Percentiles rank a stretch among this genome's conserved stretches.
phyloP scores from a whole-genome alignment of 2,888 invertebrate genomes.

The Mesorhabditis spiculigera region DNA sequence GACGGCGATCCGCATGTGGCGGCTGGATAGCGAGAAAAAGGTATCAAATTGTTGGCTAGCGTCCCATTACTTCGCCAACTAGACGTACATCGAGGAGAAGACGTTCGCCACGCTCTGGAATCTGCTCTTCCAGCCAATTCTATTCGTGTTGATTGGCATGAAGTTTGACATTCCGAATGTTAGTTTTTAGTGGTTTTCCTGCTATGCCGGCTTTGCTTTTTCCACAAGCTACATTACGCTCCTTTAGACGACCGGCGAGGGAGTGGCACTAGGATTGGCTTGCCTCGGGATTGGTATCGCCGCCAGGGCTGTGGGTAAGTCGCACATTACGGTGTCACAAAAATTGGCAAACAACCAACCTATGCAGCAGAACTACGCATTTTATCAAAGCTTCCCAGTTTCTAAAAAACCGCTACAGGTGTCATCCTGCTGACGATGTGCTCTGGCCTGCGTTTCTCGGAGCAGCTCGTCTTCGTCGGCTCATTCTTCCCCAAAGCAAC shows the following conservation, averaged over 20 bases:
- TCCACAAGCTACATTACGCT: no score
- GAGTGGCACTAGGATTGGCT: background rate
- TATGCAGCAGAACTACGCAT: no score
- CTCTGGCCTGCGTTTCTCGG: background rate
- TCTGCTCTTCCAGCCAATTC: slow-evolving; percentile 31
- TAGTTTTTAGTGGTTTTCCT: no score
- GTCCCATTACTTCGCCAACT: slow-evolving; percentile 2
- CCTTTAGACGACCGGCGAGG: background rate
- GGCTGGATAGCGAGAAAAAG: slow-evolving; percentile 29
- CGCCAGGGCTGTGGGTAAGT: background rate
- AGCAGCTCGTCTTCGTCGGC: slow-evolving; percentile 29
- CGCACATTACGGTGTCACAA: no score
- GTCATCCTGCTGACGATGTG: slow-evolving; percentile 24
- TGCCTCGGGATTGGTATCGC: background rate
- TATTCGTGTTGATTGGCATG: slow-evolving; percentile 36
- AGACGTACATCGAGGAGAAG: slow-evolving; percentile 34
- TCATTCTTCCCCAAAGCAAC: slow-evolving; percentile 38
- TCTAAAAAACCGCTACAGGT: slow-evolving; percentile 21
- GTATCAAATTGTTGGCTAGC: slow-evolving; percentile 10
- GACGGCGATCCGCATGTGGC: slow-evolving; percentile 35
- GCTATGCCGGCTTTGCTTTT: no score
- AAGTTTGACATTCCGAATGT: slow-evolving; percentile 26
- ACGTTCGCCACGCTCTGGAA: slow-evolving; percentile 29
- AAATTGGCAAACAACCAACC: no score
- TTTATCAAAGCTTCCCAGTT: slow-evolving; percentile 12